phyloP scores from a whole-genome alignment of 2,113 vertebrate genomes.

The Baryphthengus martii region DNA sequence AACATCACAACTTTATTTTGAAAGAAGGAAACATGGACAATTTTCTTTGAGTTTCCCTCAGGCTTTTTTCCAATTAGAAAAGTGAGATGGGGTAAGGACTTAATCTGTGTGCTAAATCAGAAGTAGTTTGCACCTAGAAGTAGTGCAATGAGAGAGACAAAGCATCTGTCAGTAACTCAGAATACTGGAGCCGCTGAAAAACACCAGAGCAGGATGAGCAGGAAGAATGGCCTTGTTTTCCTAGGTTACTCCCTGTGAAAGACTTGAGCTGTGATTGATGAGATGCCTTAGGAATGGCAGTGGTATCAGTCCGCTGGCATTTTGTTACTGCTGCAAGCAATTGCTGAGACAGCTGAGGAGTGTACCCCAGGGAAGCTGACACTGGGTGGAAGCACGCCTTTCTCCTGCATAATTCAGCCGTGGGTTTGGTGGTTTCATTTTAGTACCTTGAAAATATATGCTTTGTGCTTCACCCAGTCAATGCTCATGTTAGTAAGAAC shows the following conservation, averaged over 20 bases:
- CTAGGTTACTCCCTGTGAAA: background rate
- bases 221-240: conserved; percentile 17
- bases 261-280: conserved; percentile 22
- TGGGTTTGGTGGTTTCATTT: background rate
- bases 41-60: background rate
- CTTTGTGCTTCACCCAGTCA: background rate
- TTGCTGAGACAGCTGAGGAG: background rate
- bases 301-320: background rate
- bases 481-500: background rate
- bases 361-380: background rate
- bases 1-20: background rate
- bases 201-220: background rate
- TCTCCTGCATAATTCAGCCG: background rate
- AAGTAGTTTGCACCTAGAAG: background rate
- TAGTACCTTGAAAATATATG: background rate
- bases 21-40: background rate
- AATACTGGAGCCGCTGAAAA: background rate
- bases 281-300: background rate
- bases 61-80: background rate
- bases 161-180: background rate
- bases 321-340: background rate
- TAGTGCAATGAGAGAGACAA: background rate
- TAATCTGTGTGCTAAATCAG: background rate
- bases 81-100: background rate
- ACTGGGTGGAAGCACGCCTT: background rate